Base-by-base conservation (phyloP, 1,140 invertebrate genomes). In the Diachasma alloeum region DNA sequence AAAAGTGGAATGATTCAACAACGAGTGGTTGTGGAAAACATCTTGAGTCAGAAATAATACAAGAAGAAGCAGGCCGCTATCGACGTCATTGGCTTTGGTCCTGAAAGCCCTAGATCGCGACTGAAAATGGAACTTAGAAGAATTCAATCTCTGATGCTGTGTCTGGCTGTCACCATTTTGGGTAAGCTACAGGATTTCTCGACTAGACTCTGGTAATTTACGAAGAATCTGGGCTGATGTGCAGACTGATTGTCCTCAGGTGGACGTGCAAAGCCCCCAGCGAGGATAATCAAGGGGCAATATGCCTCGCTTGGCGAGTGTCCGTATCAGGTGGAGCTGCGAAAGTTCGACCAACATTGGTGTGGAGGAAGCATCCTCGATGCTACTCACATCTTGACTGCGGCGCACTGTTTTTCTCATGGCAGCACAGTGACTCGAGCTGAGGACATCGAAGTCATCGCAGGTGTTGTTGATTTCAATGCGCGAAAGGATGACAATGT, bases 301-400 rank as follows among this genome's bases (percentile, higher is more conserved):
- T 17, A 42, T 26, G 73, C 74, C 11, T 11, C 53, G 4, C 77
- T 76, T 13, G 67, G 77, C 5, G 17, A 77, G 19, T 11, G 76
- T 0, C 77, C 81, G 0, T 46, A 78, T 36, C 81, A 80, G 26
- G 81, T 79, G 17, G 78, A 79, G 0, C 15, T 80, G 6, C 56
- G 72, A 53, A 1, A 42, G 13, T 4, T 1, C 9, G 13, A 42
- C 1, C 0, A 0, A 26, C 72, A 76, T 17, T 76, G 79, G 75
- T 92, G 91, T 79, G 90, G 91, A 11, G 89, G 85, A 13, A 87
- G 87, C 36, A 84, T 91, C 42, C 86, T 91, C 78, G 89, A 86
- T 71, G 74, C 81, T 46, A 79, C 79, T 72, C 88, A 90, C 80
- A 81, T 90, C 15, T 67, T 91, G 17, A 90, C 89, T 0, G 90